Evolutionary conservation across 2,797 vertebrate species (phyloP).

Genomic region (Syngnathus rostellatus): DNA sequence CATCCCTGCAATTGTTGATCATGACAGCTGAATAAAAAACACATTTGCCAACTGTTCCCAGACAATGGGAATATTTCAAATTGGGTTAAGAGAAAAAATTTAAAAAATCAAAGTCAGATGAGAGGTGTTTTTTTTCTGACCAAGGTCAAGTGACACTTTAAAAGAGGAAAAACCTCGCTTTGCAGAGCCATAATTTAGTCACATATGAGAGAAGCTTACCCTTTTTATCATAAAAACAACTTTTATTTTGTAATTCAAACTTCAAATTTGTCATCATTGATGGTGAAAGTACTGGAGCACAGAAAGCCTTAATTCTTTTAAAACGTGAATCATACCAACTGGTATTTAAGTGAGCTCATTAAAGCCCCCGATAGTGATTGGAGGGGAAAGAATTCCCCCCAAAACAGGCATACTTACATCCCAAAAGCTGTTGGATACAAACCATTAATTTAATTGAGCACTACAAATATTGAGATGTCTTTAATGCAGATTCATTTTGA

Average conservation of each 20-base stretch:
- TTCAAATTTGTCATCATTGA: background rate
- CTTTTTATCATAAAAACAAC: too few relatives aligned
- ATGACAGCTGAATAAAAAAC: background rate
- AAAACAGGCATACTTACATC: too few relatives aligned
- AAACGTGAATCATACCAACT: too few relatives aligned
- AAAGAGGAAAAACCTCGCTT: background rate
- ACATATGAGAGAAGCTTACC: background rate
- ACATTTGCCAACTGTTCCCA: background rate
- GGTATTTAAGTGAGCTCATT: background rate
- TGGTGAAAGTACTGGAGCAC: background rate
- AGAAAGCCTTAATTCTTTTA: background rate
- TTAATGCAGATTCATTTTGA: too few relatives aligned
- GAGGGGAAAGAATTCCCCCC: too few relatives aligned
- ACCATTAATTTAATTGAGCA: too few relatives aligned
- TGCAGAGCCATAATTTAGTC: background rate
- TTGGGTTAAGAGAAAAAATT: background rate
- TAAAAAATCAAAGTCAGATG: background rate
- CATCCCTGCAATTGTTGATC: slow-evolving; percentile 3
- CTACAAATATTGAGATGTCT: too few relatives aligned
- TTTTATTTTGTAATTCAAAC: background rate
- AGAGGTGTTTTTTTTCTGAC: background rate
- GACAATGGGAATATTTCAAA: background rate
- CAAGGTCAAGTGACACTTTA: background rate
- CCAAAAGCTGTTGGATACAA: too few relatives aligned
- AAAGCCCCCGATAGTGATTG: background rate